Conservation (phyloP, 2,888 invertebrate species). For the Rhingia rostrata region DNA sequence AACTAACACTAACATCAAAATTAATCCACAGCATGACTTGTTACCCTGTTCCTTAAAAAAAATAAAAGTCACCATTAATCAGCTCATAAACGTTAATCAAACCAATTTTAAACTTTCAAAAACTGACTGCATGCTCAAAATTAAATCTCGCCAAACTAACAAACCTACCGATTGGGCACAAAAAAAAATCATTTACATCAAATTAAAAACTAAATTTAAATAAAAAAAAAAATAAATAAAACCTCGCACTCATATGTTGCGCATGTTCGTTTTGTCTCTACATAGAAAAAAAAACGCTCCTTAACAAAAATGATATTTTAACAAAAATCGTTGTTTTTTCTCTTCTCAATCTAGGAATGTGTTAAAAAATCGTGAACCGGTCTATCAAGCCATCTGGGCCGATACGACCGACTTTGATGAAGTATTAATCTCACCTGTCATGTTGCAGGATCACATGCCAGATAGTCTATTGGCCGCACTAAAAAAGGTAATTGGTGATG, state of each 20-base stretch:
- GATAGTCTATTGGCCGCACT: slow-evolving; percentile 92
- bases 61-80: background rate
- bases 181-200: slow-evolving; percentile 3
- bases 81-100: slow-evolving; percentile 1
- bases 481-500: slow-evolving; percentile 88
- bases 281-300: background rate
- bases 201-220: background rate
- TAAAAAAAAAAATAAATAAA: background rate
- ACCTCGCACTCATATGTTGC: slow-evolving; percentile 45
- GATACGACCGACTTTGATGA: slow-evolving; percentile 93
- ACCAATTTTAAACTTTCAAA: background rate
- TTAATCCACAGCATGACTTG: slow-evolving; percentile 28
- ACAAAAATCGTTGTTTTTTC: slow-evolving; percentile 5
- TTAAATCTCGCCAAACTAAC: background rate
- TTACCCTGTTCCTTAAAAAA: background rate
- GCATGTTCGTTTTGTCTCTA: slow-evolving; percentile 27
- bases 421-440: slow-evolving; percentile 93
- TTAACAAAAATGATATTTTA: slow-evolving; percentile 3
- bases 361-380: slow-evolving; percentile 88
- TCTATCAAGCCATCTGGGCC: slow-evolving; percentile 94
- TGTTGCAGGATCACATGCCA: slow-evolving; percentile 96
- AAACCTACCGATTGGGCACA: slow-evolving; percentile 5
- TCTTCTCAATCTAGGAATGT: slow-evolving; percentile 85
- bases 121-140: slow-evolving; percentile 25
- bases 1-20: slow-evolving; percentile 26